A percentile compares a stretch with the other conserved stretches of the same genome.
Evolutionary conservation across 1,140 invertebrate genomes (phyloP).

Genomic region (Achroia grisella): DNA sequence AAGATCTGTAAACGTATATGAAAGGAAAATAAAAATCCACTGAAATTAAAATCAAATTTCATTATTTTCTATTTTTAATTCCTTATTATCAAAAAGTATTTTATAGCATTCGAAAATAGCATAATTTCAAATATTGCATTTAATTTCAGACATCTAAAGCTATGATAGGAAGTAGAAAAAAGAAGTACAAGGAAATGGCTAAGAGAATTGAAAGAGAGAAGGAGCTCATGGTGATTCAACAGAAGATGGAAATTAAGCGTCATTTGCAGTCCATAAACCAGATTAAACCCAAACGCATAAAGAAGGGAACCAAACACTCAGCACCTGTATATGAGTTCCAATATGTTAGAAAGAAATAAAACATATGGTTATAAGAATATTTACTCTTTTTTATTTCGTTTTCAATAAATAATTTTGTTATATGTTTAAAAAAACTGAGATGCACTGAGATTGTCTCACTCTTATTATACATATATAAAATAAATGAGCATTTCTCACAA

Average conservation of each 20-base stretch:
- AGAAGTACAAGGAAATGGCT: constrained; percentile 84
- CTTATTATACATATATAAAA: no score
- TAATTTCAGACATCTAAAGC: constrained; percentile 59
- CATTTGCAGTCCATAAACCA: constrained; percentile 79
- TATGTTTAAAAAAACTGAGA: constrained; percentile 7
- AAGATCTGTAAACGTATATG: no score
- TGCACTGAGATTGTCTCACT: constrained; percentile 6
- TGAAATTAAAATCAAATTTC: no score
- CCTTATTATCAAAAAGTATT: no score
- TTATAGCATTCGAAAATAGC: neutral
- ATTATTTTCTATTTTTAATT: no score
- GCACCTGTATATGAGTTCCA: constrained; percentile 91
- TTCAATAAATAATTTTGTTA: constrained; percentile 18
- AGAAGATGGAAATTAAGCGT: constrained; percentile 88
- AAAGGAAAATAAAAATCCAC: no score
- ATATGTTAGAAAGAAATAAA: constrained; percentile 87
- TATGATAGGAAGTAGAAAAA: constrained; percentile 76
- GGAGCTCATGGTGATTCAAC: constrained; percentile 85
- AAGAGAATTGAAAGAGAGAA: constrained; percentile 89
- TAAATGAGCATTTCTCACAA: no score
- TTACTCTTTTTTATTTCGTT: constrained; percentile 20
- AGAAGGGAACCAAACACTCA: constrained; percentile 78
- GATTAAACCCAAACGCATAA: constrained; percentile 79
- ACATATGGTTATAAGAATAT: constrained; percentile 8
- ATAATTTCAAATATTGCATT: neutral